These are phyloP conservation scores for Nymphicus hollandicus DNA, from an alignment of 2,113 vertebrate species.

Conservation along the genomic window DNA sequence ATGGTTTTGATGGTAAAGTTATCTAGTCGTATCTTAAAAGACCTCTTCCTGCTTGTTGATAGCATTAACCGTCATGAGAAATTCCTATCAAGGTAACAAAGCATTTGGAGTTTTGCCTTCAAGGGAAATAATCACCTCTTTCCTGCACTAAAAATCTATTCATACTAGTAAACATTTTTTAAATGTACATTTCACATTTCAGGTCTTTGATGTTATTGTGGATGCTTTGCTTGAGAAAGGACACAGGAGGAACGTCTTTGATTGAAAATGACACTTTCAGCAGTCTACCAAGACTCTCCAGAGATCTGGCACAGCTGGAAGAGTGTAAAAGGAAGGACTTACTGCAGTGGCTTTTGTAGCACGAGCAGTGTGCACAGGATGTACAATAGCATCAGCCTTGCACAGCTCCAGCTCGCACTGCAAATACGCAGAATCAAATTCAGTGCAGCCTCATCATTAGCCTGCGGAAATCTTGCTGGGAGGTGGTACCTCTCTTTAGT, in stretches of 20 bases:
- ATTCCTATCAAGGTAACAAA: not conserved
- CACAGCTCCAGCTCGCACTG: not conserved
- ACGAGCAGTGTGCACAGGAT: not conserved
- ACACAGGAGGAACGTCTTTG: not conserved
- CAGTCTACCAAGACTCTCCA: not conserved
- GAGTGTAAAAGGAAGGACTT: too few species aligned
- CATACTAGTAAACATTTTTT: not conserved
- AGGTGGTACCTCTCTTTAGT: not conserved
- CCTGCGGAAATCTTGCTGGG: not conserved
- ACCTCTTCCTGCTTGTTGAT: rapidly evolving
- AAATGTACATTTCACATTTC: not conserved
- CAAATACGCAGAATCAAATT: not conserved
- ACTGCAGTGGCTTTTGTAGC: not conserved
- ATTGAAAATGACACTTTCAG: not conserved
- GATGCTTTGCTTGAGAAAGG: not conserved
- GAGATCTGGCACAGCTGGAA: not conserved
- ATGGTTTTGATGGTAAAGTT: not conserved
- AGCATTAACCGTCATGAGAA: not conserved
- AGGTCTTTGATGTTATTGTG: not conserved
- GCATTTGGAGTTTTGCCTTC: not conserved
- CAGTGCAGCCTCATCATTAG: not conserved
- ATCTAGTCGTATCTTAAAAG: not conserved
- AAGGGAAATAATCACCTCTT: not conserved
- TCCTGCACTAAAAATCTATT: not conserved
- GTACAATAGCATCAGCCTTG: rapidly evolving